Percentiles rank a stretch among this genome's conserved stretches.
phyloP scores from a whole-genome alignment of 2,113 vertebrate genomes.

The Corythaixoides concolor region DNA sequence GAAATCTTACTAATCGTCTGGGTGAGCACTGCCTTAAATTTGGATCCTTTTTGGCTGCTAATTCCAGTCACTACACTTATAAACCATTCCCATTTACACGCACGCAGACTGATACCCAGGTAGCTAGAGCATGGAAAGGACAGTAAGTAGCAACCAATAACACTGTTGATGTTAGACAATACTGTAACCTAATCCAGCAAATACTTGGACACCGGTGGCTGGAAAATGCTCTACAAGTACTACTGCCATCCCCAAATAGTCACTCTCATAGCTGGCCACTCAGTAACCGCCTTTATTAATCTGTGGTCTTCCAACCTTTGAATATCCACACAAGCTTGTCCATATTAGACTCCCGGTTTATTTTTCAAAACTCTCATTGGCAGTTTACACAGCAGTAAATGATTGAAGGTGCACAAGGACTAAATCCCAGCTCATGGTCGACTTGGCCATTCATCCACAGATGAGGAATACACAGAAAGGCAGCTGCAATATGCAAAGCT shows the following conservation, averaged over 20 bases:
- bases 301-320: not conserved
- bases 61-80: not conserved
- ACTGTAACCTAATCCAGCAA: not conserved
- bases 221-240: not conserved
- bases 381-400: not conserved
- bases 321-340: not conserved
- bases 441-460: not conserved
- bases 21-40: not conserved
- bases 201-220: accelerated
- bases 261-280: not conserved
- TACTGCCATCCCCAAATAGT: not conserved
- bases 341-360: not conserved
- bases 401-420: not conserved
- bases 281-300: not conserved
- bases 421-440: not conserved
- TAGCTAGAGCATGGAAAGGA: not conserved
- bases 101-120: not conserved
- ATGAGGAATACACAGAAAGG: not conserved
- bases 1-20: not conserved
- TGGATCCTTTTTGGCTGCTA: not conserved
- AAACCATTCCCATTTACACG: not conserved
- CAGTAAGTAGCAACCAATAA: not conserved
- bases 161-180: accelerated
- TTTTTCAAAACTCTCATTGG: not conserved
- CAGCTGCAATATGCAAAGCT: not conserved